phyloP scores from a whole-genome alignment of 2,797 vertebrate genomes.

The Lateolabrax maculatus region DNA sequence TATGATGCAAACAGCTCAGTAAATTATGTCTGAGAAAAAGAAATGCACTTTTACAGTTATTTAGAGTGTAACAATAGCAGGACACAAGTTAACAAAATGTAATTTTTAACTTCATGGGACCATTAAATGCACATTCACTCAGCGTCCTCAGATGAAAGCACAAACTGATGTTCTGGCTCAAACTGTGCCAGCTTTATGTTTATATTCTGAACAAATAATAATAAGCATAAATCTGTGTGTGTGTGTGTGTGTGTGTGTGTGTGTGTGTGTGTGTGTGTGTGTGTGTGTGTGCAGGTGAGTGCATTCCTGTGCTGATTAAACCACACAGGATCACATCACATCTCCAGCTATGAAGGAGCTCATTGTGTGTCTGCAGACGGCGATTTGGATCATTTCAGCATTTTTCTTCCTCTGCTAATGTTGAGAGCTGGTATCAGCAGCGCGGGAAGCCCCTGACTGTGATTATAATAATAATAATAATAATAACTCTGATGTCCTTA shows the following conservation, averaged over 20 bases:
- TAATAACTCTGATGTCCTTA: background rate
- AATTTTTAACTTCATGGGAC: background rate
- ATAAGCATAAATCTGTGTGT: too few species aligned
- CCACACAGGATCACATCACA: slow-evolving; percentile 72
- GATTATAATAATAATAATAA: background rate
- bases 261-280: slow-evolving; percentile 13
- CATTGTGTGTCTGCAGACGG: slow-evolving; percentile 75
- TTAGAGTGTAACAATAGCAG: background rate
- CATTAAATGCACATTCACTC: background rate
- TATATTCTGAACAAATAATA: slow-evolving; percentile 41
- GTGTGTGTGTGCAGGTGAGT: slow-evolving; percentile 63
- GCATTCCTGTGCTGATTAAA: slow-evolving; percentile 84
- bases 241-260: slow-evolving; percentile 20
- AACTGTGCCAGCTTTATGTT: slow-evolving; percentile 26
- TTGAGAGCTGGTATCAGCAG: slow-evolving; percentile 18
- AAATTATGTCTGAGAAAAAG: background rate
- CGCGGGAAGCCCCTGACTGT: slow-evolving; percentile 26
- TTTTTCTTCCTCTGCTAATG: slow-evolving; percentile 38
- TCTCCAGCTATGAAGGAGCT: slow-evolving; percentile 76
- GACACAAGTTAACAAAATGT: background rate
- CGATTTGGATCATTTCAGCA: slow-evolving; percentile 58
- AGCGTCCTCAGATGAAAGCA: background rate
- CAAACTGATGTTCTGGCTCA: background rate
- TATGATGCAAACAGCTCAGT: background rate
- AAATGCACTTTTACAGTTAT: background rate